Conservation (phyloP, 2,797 vertebrate species). For the Labeo calbasu region DNA sequence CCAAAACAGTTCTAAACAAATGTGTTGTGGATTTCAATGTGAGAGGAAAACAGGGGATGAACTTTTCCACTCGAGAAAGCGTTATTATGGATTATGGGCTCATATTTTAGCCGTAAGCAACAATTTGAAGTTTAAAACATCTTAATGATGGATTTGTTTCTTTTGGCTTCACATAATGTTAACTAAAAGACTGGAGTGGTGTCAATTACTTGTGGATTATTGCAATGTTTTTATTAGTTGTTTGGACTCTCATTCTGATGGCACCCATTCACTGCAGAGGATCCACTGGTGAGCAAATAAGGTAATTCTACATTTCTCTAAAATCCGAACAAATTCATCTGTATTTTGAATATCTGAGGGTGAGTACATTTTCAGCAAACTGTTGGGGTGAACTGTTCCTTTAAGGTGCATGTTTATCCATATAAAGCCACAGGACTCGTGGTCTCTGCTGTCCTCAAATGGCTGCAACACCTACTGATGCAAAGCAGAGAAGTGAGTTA, state of each 20-base stretch:
- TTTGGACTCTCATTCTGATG: neutral
- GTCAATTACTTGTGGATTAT: no score
- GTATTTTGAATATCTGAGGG: neutral
- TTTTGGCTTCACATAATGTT: no score
- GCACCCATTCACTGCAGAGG: neutral
- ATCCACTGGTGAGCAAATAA: neutral
- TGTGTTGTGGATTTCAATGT: no score
- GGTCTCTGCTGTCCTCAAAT: neutral
- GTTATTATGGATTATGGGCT: no score
- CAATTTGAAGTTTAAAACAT: no score
- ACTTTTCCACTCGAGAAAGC: no score
- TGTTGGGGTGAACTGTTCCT: neutral
- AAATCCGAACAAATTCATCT: neutral
- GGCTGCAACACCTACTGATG: neutral
- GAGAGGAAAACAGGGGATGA: no score
- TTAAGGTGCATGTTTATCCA: neutral
- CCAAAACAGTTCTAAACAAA: no score
- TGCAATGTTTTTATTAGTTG: neutral
- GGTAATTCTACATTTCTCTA: neutral
- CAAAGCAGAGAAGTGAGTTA: constrained; percentile 10
- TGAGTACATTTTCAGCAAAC: neutral
- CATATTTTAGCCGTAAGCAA: no score
- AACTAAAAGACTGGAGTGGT: no score
- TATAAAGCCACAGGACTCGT: neutral
- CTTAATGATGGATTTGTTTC: no score